A percentile compares a stretch with the other conserved stretches of the same genome.
These are phyloP conservation scores for Formica aserva DNA, from an alignment of 2,888 invertebrate species.

Conservation along the genomic window DNA sequence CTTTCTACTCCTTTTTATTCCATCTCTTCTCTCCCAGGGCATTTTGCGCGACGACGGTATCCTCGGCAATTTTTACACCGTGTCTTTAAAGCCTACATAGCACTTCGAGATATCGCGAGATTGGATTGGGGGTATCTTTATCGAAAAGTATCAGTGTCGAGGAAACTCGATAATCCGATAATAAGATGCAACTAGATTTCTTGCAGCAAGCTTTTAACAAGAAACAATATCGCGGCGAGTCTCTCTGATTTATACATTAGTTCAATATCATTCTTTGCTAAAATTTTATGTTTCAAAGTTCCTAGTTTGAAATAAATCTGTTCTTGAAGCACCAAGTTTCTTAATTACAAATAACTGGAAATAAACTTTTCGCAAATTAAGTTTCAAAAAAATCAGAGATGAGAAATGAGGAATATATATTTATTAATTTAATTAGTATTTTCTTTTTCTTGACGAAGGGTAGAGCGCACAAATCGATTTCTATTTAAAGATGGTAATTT, in stretches of 20 bases:
- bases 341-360: neutral
- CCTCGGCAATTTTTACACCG: constrained; percentile 32
- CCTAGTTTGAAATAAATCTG: neutral
- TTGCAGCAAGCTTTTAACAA: neutral
- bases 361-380: neutral
- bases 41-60: constrained; percentile 3
- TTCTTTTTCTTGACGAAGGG: neutral
- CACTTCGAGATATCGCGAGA: neutral
- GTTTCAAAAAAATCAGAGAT: neutral
- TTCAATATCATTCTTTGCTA: neutral
- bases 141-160: constrained; percentile 59
- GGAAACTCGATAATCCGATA: constrained; percentile 28
- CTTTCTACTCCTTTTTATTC: neutral
- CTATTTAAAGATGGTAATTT: neutral
- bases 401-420: neutral
- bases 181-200: constrained; percentile 43
- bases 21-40: neutral
- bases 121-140: constrained; percentile 25
- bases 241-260: neutral
- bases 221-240: neutral
- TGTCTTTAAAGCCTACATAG: constrained; percentile 22
- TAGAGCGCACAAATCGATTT: neutral
- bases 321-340: neutral
- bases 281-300: neutral
- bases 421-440: neutral